phyloP scores from a whole-genome alignment of 2,797 vertebrate genomes.

The Crenichthys baileyi region DNA sequence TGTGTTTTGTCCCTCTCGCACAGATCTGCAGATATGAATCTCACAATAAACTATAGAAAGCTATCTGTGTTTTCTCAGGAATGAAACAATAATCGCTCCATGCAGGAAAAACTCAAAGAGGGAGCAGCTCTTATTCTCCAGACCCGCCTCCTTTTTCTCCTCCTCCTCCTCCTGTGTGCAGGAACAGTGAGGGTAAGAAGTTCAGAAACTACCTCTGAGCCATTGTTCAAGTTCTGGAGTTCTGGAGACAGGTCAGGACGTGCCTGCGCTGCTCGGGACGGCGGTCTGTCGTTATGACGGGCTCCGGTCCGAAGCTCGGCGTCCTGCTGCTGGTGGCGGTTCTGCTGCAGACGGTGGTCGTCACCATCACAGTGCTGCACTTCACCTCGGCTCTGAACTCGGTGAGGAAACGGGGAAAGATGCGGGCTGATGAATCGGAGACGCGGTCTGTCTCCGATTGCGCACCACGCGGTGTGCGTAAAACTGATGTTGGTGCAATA shows the following conservation, averaged over 20 bases:
- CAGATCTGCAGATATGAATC: constrained; percentile 41
- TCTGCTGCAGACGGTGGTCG: constrained; percentile 88
- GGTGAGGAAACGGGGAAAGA: constrained; percentile 78
- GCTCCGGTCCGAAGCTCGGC: constrained; percentile 81
- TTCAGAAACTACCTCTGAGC: constrained; percentile 53
- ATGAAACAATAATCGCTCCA: constrained; percentile 53
- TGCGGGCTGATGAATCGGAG: constrained; percentile 15
- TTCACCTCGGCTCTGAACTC: constrained; percentile 89
- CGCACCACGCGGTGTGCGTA: constrained; percentile 10
- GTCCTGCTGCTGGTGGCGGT: constrained; percentile 83
- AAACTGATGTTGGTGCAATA: neutral
- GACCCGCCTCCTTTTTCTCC: constrained; percentile 41
- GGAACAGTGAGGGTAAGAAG: constrained; percentile 49
- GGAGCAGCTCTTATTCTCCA: constrained; percentile 45
- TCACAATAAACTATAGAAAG: constrained; percentile 40
- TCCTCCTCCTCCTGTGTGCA: constrained; percentile 39
- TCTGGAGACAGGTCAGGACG: constrained; percentile 31
- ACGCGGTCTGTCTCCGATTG: constrained; percentile 15
- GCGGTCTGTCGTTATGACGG: constrained; percentile 76
- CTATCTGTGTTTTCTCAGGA: constrained; percentile 68
- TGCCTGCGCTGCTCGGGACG: constrained; percentile 48
- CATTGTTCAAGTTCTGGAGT: constrained; percentile 65
- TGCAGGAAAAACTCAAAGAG: constrained; percentile 45
- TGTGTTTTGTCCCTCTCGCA: constrained; percentile 11
- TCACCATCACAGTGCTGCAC: constrained; percentile 90